Evolutionary conservation across 92 coral and sea anemone genomes (phyloP).

Genomic region (Paragorgia papillata): DNA sequence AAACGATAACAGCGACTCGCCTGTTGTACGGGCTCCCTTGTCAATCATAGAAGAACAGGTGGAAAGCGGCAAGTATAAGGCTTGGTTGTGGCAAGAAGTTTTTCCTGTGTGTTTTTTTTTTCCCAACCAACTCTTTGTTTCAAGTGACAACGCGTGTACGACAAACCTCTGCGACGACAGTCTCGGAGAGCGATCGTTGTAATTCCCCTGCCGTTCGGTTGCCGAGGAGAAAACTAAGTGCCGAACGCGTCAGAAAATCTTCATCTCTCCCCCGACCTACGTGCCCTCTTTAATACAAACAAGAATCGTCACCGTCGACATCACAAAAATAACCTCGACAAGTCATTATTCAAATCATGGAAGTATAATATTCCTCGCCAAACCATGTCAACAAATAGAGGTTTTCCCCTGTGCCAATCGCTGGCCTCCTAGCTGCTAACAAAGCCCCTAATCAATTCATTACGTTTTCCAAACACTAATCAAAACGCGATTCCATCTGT

Average conservation of each 20-base stretch:
- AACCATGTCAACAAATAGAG: conserved; percentile 30
- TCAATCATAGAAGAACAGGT: conserved; percentile 6
- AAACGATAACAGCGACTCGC: conserved; percentile 8
- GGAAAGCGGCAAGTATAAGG: neutral
- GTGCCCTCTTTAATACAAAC: neutral
- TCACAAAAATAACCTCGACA: conserved; percentile 5
- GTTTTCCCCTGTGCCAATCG: conserved; percentile 38
- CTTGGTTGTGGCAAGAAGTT: neutral
- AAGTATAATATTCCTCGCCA: neutral
- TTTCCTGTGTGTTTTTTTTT: no score
- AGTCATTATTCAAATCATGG: conserved; percentile 18
- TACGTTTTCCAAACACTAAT: conserved; percentile 15
- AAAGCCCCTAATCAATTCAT: conserved; percentile 40
- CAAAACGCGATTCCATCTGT: conserved; percentile 11
- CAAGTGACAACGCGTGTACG: no score
- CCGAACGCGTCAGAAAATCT: no score
- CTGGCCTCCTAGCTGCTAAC: conserved; percentile 12
- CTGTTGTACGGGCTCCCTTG: neutral
- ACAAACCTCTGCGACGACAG: no score
- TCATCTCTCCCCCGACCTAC: no score
- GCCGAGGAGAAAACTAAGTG: no score
- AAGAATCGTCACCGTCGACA: neutral
- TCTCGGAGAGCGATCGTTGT: no score
- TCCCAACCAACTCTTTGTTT: neutral
- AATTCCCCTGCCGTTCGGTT: no score